phyloP scores from a whole-genome alignment of 2,797 vertebrate genomes.

The Sebastes trivittatus region DNA sequence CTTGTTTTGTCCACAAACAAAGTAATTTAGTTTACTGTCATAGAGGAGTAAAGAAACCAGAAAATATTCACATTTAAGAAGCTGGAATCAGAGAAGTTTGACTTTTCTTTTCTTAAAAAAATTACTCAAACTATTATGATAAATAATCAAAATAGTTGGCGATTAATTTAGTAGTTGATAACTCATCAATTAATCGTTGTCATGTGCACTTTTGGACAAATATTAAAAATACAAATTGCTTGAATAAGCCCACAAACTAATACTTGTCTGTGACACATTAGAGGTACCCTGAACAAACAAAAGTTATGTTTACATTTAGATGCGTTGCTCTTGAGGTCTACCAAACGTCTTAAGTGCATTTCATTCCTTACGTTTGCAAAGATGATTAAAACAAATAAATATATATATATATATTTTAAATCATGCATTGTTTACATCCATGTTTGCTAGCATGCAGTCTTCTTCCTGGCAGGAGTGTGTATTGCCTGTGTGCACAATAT shows the following conservation, averaged over 20 bases:
- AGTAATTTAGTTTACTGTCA: too few species aligned
- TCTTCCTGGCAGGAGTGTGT: neutral
- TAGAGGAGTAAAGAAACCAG: too few species aligned
- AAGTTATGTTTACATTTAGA: neutral
- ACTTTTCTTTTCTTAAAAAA: too few species aligned
- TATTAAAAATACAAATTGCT: neutral
- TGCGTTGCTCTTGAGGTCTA: neutral
- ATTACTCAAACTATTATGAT: too few species aligned
- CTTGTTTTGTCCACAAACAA: too few species aligned
- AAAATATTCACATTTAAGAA: too few species aligned
- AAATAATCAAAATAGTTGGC: too few species aligned
- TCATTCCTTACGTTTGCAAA: neutral
- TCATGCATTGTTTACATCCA: neutral
- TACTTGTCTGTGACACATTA: neutral
- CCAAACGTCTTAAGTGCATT: neutral
- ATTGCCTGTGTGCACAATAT: neutral
- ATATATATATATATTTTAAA: neutral
- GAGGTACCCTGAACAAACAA: neutral
- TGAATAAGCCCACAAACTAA: neutral
- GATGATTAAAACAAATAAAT: neutral
- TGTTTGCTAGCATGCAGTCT: neutral
- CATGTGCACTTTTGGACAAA: neutral
- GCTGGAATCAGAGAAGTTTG: too few species aligned
- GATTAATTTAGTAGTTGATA: too few species aligned
- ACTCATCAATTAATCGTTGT: too few species aligned